These are phyloP conservation scores for Moxostoma hubbsi DNA, from an alignment of 2,797 vertebrate species.

Conservation along the genomic window DNA sequence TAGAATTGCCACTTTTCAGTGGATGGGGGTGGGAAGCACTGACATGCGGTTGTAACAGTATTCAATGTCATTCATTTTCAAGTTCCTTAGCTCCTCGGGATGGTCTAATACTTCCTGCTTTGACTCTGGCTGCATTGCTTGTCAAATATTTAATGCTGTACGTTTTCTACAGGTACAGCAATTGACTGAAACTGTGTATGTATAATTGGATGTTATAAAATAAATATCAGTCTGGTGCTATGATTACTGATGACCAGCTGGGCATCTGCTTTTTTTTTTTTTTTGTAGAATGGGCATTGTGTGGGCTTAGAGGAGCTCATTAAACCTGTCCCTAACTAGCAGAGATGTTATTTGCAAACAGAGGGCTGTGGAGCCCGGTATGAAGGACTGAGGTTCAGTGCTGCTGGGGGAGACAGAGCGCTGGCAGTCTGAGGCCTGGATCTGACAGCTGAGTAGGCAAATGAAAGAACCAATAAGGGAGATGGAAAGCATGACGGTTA, in stretches of 20 bases:
- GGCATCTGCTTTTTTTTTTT: constrained; percentile 21
- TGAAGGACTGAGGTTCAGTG: constrained; percentile 39
- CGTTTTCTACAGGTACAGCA: not conserved
- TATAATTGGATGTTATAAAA: constrained; percentile 36
- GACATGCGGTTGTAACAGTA: constrained; percentile 27
- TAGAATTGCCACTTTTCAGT: constrained; percentile 28
- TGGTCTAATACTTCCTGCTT: not conserved
- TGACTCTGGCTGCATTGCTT: not conserved
- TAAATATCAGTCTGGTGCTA: constrained; percentile 4
- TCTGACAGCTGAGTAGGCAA: constrained; percentile 59
- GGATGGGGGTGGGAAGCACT: constrained; percentile 6
- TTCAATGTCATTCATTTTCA: not conserved
- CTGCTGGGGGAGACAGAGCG: constrained; percentile 52
- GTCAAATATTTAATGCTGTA: not conserved
- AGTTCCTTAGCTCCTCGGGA: not conserved
- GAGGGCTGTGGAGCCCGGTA: constrained; percentile 12
- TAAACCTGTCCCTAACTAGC: constrained; percentile 42
- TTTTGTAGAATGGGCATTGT: constrained; percentile 37
- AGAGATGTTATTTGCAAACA: constrained; percentile 53
- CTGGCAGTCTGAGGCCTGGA: constrained; percentile 57
- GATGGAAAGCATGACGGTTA: constrained; percentile 47
- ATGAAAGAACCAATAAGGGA: constrained; percentile 34
- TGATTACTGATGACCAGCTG: constrained; percentile 17
- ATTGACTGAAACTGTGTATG: constrained; percentile 4
- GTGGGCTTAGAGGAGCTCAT: constrained; percentile 48